Base-by-base conservation (phyloP, 2,113 vertebrate genomes). In the Marmota monax region DNA sequence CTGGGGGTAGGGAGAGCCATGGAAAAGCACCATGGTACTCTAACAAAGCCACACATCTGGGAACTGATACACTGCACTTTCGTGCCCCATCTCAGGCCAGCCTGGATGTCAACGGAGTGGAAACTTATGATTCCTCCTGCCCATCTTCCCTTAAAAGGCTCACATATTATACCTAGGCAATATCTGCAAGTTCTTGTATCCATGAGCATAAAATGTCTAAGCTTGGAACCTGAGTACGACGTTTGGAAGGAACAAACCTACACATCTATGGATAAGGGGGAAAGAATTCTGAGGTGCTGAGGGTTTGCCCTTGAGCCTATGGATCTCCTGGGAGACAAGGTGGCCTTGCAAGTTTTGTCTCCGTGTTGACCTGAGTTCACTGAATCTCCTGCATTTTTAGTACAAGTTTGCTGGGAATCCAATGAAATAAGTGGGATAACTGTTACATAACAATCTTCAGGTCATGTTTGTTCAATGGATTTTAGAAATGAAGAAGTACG, bases 401-500 rank as follows among this genome's bases (percentile, higher is more conserved):
- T 72, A 80, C 56, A 82, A 92, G 14, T 95, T 77, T 83, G 18
- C 29, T 78, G 69, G 51, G 61, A 96, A 74, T 37, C 27, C 56
- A 89, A 48, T 5, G 39, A 37, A 80, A 76, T 42, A 45, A 67
- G 12, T 70, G 79, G 2, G 11, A 34, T 65, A 51, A 87, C 56
- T 85, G 17, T 27, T 61, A 61, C 18, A 27, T 42, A 82, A 65
- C 34, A 88, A 18, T 37, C 51, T 77, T 88, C 39, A 84, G 69
- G 42, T 17, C 12, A 77, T 37, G 32, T 42, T 27, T 72, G n/a
- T 67, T 74, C 48, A 23, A 67, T 51, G 51, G 69, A 48, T 42
- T 91, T 95, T 79, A 5, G 67, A 95, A 56, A 86, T 85, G 37
- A 93, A 96, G 16, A 88, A 65, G 83, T 61, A 51, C 2, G 85